Conservation (phyloP, 2,113 vertebrate genomes). For the Calonectris borealis region DNA sequence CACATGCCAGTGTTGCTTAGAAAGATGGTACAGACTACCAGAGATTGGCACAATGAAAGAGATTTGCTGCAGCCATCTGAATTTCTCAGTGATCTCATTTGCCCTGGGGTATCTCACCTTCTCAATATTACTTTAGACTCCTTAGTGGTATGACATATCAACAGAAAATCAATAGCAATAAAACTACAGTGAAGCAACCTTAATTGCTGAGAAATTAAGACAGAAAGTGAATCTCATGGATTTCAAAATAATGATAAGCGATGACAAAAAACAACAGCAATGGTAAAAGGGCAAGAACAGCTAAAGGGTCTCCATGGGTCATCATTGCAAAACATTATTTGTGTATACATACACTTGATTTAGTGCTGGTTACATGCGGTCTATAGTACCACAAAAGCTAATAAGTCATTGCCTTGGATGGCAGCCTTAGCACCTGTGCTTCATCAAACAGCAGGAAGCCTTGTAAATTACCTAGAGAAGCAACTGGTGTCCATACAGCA, state of each 20-base stretch:
- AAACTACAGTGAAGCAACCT: slow-evolving; percentile 50
- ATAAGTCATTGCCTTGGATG: slow-evolving; percentile 67
- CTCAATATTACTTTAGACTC: slow-evolving; percentile 59
- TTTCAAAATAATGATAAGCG: slow-evolving; percentile 70
- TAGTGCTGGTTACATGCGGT: slow-evolving; percentile 67
- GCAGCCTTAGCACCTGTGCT: slow-evolving; percentile 68
- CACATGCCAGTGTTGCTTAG: slow-evolving; percentile 36
- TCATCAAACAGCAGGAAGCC: slow-evolving; percentile 67
- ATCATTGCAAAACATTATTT: slow-evolving; percentile 71
- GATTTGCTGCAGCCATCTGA: slow-evolving; percentile 53
- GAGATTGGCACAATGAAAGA: slow-evolving; percentile 27
- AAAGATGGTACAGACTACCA: slow-evolving; percentile 20
- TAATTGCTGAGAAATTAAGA: slow-evolving; percentile 71
- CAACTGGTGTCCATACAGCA: slow-evolving; percentile 52
- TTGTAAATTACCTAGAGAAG: slow-evolving; percentile 68
- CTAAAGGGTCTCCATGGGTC: slow-evolving; percentile 66
- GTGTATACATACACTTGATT: slow-evolving; percentile 69
- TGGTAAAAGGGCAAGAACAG: slow-evolving; percentile 67
- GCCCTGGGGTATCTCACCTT: slow-evolving; percentile 15
- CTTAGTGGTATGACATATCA: slow-evolving; percentile 52
- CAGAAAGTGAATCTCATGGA: slow-evolving; percentile 62
- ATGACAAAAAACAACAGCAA: slow-evolving; percentile 59
- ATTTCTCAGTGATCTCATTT: slow-evolving; percentile 49
- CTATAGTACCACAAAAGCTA: slow-evolving; percentile 59
- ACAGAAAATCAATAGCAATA: slow-evolving; percentile 72